Evolutionary conservation across 2,113 vertebrate genomes (phyloP).

Genomic region (Melospiza georgiana): DNA sequence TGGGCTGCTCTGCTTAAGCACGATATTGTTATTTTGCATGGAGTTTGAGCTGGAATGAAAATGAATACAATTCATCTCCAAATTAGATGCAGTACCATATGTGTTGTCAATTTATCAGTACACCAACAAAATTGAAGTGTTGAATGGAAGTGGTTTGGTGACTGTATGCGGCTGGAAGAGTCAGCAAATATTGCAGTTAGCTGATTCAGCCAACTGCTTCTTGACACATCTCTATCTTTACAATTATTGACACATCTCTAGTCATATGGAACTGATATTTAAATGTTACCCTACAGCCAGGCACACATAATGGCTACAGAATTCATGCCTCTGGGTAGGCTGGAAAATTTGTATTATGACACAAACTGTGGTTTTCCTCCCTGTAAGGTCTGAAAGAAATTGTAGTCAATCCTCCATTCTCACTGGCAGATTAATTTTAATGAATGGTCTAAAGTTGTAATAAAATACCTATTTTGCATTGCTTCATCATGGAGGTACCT

Average conservation of each 20-base stretch:
- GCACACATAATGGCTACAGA: background rate
- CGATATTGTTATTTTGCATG: background rate
- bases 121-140: slow-evolving; percentile 3
- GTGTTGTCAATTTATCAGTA: slow-evolving; percentile 11
- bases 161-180: background rate
- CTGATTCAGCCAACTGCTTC: slow-evolving; percentile 52
- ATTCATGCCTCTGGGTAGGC: background rate
- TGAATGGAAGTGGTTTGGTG: background rate
- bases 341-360: slow-evolving; percentile 54
- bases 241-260: slow-evolving; percentile 34
- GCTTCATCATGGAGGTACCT: slow-evolving; percentile 2
- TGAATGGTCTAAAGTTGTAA: slow-evolving; percentile 49
- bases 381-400: slow-evolving; percentile 55
- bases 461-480: slow-evolving; percentile 39
- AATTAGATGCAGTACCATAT: background rate
- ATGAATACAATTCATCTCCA: slow-evolving; percentile 33
- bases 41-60: background rate
- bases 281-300: background rate
- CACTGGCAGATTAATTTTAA: slow-evolving; percentile 69
- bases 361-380: slow-evolving; percentile 64
- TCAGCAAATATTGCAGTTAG: slow-evolving; percentile 49
- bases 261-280: slow-evolving; percentile 35
- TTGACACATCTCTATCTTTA: slow-evolving; percentile 40
- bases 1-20: background rate
- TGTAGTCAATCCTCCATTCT: slow-evolving; percentile 53